These are phyloP conservation scores for Carassius gibelio DNA, from an alignment of 2,113 vertebrate species.

Conservation along the genomic window DNA sequence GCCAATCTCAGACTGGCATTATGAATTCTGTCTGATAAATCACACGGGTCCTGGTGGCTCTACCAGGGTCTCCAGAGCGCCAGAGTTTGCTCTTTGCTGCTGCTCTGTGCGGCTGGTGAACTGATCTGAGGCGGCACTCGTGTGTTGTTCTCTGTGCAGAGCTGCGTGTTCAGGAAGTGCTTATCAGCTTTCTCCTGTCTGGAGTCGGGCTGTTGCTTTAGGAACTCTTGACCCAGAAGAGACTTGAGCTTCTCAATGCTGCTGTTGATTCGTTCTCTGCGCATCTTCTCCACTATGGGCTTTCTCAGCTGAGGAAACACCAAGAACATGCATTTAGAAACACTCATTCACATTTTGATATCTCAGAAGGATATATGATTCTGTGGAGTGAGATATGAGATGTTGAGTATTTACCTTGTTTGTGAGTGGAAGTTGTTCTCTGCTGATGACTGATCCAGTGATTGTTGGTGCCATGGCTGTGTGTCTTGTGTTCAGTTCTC, in stretches of 20 bases:
- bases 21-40: slow-evolving; percentile 21
- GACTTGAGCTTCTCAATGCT: slow-evolving; percentile 64
- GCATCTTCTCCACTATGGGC: slow-evolving; percentile 62
- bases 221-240: slow-evolving; percentile 59
- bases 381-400: no score
- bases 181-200: slow-evolving; percentile 63
- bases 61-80: slow-evolving; percentile 45
- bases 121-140: slow-evolving; percentile 25
- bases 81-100: slow-evolving; percentile 58
- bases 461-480: slow-evolving; percentile 70
- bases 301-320: slow-evolving; percentile 71
- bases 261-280: slow-evolving; percentile 65
- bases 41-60: not conserved
- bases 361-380: not conserved
- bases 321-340: slow-evolving; percentile 9
- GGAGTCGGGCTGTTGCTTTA: slow-evolving; percentile 57
- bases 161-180: slow-evolving; percentile 43
- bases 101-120: slow-evolving; percentile 48
- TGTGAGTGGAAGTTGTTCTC: slow-evolving; percentile 68
- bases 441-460: slow-evolving; percentile 23
- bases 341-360: not conserved
- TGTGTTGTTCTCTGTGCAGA: slow-evolving; percentile 8
- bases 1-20: slow-evolving; percentile 37
- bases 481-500: slow-evolving; percentile 53
- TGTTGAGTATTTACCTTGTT: slow-evolving; percentile 72